Conservation (phyloP, 2,888 invertebrate species). For the Cataglyphis albicans region DNA sequence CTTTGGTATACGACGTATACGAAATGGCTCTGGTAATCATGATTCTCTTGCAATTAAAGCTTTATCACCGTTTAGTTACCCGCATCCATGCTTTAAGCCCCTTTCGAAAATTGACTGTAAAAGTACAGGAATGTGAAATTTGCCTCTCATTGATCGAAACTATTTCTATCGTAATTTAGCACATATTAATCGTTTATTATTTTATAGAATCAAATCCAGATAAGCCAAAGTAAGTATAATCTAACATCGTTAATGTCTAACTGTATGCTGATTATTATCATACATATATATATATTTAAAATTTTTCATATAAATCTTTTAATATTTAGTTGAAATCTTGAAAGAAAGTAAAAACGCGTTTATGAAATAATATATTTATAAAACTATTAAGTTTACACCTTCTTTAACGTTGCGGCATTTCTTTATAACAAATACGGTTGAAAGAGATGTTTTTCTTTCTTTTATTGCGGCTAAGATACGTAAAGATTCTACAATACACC, state of each 20-base stretch:
- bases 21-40: slow-evolving; percentile 60
- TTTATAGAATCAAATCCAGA: not conserved
- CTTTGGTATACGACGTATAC: slow-evolving; percentile 61
- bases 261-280: not conserved
- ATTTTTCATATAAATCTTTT: not conserved
- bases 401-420: not conserved
- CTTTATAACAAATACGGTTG: not conserved
- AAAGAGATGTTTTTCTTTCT: slow-evolving; percentile 22
- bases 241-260: not conserved
- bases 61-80: slow-evolving; percentile 59
- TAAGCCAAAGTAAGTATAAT: not conserved
- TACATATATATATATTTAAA: not conserved
- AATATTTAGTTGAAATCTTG: not conserved
- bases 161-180: not conserved
- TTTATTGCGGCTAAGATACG: slow-evolving; percentile 19
- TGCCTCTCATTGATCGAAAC: not conserved
- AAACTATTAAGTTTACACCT: not conserved
- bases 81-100: not conserved
- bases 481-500: slow-evolving; percentile 18
- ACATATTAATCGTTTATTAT: not conserved
- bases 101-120: slow-evolving; percentile 24
- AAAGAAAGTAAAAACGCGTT: not conserved
- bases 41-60: slow-evolving; percentile 63
- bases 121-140: not conserved
- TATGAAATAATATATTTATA: not conserved